phyloP scores from a whole-genome alignment of 2,113 vertebrate genomes.

The Nibea albiflora region DNA sequence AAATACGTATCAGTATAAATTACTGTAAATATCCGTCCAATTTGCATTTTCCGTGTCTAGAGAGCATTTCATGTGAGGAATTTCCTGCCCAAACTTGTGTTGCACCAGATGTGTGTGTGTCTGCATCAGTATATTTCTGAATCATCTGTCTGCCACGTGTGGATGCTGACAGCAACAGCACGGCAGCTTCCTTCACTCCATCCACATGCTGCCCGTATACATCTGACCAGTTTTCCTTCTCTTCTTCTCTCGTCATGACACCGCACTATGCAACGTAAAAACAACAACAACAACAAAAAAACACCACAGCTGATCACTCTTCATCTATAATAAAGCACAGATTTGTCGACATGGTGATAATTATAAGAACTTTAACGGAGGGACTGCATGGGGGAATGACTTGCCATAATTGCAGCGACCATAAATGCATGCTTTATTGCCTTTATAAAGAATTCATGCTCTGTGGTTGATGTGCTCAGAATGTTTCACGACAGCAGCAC shows the following conservation, averaged over 20 bases:
- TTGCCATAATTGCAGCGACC: slow-evolving; percentile 72
- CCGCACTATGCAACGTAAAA: slow-evolving; percentile 28
- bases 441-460: slow-evolving; percentile 83
- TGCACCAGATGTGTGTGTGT: neutral
- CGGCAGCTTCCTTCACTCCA: slow-evolving; percentile 17
- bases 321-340: slow-evolving; percentile 73
- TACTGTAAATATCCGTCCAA: neutral
- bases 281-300: slow-evolving; percentile 66
- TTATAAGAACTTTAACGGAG: slow-evolving; percentile 65
- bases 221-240: slow-evolving; percentile 21
- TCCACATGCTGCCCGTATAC: slow-evolving; percentile 18
- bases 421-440: slow-evolving; percentile 81
- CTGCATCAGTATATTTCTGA: slow-evolving; percentile 1
- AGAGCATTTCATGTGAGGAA: neutral
- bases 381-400: slow-evolving; percentile 60
- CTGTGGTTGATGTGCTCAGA: slow-evolving; percentile 71
- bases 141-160: slow-evolving; percentile 33
- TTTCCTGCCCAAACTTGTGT: neutral
- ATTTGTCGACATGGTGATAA: slow-evolving; percentile 73
- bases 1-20: neutral
- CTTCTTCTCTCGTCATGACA: slow-evolving; percentile 15
- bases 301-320: slow-evolving; percentile 51
- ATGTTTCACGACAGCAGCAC: slow-evolving; percentile 66
- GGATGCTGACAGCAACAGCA: slow-evolving; percentile 15
- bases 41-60: neutral